phyloP scores from a whole-genome alignment of 2,113 vertebrate species.

The Oxyura jamaicensis region DNA sequence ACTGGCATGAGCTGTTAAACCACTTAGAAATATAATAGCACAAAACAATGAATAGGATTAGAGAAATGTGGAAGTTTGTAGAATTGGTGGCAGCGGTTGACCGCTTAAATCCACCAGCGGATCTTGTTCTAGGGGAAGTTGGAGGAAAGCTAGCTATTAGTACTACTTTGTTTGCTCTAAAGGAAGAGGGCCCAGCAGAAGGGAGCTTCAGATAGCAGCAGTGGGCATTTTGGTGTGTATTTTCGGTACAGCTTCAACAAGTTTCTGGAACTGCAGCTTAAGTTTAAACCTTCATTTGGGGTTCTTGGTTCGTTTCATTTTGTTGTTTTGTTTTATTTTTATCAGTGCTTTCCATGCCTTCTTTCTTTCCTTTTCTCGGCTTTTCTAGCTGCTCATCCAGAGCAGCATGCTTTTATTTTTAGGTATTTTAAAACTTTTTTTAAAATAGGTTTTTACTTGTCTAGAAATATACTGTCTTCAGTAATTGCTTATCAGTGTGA shows the following conservation, averaged over 20 bases:
- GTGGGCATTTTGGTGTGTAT: constrained; percentile 40
- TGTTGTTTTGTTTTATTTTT: neutral
- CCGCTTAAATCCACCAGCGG: neutral
- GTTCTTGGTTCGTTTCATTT: constrained; percentile 25
- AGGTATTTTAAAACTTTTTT: neutral
- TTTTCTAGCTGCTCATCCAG: neutral
- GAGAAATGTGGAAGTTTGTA: constrained; percentile 15
- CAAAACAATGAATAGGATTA: neutral
- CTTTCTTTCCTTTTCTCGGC: neutral
- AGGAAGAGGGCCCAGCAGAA: constrained; percentile 63
- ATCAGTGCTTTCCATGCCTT: neutral
- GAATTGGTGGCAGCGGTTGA: constrained; percentile 6
- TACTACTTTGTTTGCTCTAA: constrained; percentile 34
- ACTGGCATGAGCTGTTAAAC: neutral
- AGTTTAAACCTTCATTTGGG: constrained; percentile 30
- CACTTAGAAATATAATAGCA: neutral
- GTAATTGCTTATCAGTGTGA: neutral
- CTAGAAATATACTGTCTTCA: neutral
- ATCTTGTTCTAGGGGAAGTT: constrained; percentile 46
- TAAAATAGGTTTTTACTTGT: neutral
- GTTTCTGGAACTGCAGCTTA: neutral
- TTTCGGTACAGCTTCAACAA: constrained; percentile 28
- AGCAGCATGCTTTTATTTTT: neutral
- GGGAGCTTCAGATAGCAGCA: constrained; percentile 59
- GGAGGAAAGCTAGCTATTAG: constrained; percentile 40